phyloP scores from a whole-genome alignment of 2,797 vertebrate species.

The Gephyroberyx darwinii region DNA sequence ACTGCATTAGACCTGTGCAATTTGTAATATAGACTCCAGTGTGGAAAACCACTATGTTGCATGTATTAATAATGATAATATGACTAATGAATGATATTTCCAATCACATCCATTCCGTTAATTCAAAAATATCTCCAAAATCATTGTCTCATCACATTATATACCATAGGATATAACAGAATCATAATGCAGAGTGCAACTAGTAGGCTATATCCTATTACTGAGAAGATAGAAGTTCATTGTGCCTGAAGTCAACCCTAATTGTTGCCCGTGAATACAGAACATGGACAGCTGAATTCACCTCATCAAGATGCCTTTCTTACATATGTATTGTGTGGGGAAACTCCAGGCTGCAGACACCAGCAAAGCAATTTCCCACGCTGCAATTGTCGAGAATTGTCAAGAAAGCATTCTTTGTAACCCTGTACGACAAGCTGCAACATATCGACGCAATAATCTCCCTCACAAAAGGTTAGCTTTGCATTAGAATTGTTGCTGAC shows the following conservation, averaged over 20 bases:
- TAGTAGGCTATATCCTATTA: not conserved
- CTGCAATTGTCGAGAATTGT: conserved; percentile 36
- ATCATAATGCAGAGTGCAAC: not conserved
- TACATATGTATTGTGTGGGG: not conserved
- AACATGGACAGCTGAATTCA: conserved; percentile 6
- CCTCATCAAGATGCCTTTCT: not conserved
- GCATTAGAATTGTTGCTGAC: conserved; percentile 78
- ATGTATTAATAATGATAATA: not conserved
- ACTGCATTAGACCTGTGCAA: not conserved
- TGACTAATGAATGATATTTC: too few relatives aligned
- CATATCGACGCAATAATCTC: conserved; percentile 70
- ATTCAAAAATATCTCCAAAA: too few relatives aligned
- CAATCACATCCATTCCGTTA: too few relatives aligned
- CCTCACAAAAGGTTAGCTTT: conserved; percentile 77
- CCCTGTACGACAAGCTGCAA: conserved; percentile 59
- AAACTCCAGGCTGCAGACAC: not conserved
- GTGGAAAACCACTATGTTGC: not conserved
- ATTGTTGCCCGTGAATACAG: conserved; percentile 6
- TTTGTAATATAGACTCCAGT: not conserved
- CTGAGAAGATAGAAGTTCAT: not conserved
- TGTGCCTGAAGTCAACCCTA: too few relatives aligned
- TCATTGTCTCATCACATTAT: too few relatives aligned
- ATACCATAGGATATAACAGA: not conserved
- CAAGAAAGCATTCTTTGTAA: conserved; percentile 43
- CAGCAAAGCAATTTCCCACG: conserved; percentile 20